Conservation (phyloP, 2,797 vertebrate genomes). For the Anguilla megastoma region DNA sequence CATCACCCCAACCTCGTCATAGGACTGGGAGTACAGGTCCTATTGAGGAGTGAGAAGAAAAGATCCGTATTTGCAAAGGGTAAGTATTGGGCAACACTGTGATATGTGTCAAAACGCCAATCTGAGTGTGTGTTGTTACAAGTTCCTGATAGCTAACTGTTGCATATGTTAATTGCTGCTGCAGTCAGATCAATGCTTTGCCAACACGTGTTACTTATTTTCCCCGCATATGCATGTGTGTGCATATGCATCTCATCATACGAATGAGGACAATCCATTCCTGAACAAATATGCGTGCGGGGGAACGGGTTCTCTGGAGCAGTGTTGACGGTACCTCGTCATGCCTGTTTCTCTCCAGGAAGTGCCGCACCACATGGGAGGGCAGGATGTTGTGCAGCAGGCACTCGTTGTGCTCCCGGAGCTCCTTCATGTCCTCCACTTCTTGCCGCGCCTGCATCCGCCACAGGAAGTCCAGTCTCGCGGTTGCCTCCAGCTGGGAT, state of each 20-base stretch:
- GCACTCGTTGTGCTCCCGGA: slow-evolving; percentile 75
- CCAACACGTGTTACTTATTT: background rate
- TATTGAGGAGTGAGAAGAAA: slow-evolving; percentile 47
- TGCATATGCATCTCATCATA: background rate
- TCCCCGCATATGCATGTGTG: background rate
- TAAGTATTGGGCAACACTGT: background rate
- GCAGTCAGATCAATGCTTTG: background rate
- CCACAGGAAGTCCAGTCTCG: slow-evolving; percentile 78
- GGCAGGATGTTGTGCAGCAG: slow-evolving; percentile 77
- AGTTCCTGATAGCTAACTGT: background rate
- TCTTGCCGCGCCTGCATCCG: slow-evolving; percentile 77
- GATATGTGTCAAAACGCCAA: background rate
- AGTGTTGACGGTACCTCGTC: slow-evolving; percentile 62
- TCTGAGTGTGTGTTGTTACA: background rate
- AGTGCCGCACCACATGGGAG: slow-evolving; percentile 69
- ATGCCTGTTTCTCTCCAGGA: slow-evolving; percentile 71
- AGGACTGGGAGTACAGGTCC: slow-evolving; percentile 77
- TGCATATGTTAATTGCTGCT: background rate
- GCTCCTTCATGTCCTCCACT: slow-evolving; percentile 76
- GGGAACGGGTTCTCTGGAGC: background rate
- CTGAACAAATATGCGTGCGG: background rate
- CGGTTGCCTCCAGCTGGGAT: slow-evolving; percentile 74
- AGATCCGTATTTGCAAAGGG: background rate
- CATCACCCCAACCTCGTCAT: slow-evolving; percentile 77
- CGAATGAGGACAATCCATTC: too few relatives aligned